phyloP scores from a whole-genome alignment of 35 echinoderm and acorn worm genomes.

The Antedon bifida region DNA sequence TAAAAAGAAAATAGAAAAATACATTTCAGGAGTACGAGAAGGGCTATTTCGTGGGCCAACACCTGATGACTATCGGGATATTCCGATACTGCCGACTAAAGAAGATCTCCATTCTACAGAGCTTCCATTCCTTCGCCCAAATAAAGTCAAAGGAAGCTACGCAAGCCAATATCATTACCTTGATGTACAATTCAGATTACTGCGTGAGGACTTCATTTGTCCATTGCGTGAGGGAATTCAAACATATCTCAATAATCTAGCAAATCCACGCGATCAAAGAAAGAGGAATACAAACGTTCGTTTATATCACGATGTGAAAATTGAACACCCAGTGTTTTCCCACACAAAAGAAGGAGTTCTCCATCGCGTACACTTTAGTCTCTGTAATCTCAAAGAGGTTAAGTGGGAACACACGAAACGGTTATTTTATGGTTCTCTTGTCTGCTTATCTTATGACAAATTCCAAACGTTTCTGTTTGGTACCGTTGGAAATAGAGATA shows the following conservation, averaged over 20 bases:
- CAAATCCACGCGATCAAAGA: neutral
- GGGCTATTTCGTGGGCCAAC: neutral
- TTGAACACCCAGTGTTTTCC: neutral
- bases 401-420: slow-evolving; percentile 36
- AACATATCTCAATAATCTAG: slow-evolving; percentile 13
- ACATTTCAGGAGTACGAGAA: neutral
- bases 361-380: slow-evolving; percentile 5
- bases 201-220: slow-evolving; percentile 56
- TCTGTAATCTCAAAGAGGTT: slow-evolving; percentile 8
- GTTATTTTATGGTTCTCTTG: slow-evolving; percentile 42
- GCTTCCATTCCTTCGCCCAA: slow-evolving; percentile 40
- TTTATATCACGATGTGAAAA: slow-evolving; percentile 31
- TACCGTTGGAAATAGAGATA: slow-evolving; percentile 36
- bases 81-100: slow-evolving; percentile 34
- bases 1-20: neutral
- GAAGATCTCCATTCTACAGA: slow-evolving; percentile 25
- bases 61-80: slow-evolving; percentile 44
- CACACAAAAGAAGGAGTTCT: neutral
- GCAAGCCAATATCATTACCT: slow-evolving; percentile 39
- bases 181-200: slow-evolving; percentile 58
- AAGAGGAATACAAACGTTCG: slow-evolving; percentile 30
- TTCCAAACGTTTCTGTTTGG: slow-evolving; percentile 42
- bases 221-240: slow-evolving; percentile 55
- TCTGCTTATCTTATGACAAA: slow-evolving; percentile 37
- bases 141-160: slow-evolving; percentile 46